Evolutionary conservation across 2,888 invertebrate species (phyloP).

Genomic region (Troilus luridus): DNA sequence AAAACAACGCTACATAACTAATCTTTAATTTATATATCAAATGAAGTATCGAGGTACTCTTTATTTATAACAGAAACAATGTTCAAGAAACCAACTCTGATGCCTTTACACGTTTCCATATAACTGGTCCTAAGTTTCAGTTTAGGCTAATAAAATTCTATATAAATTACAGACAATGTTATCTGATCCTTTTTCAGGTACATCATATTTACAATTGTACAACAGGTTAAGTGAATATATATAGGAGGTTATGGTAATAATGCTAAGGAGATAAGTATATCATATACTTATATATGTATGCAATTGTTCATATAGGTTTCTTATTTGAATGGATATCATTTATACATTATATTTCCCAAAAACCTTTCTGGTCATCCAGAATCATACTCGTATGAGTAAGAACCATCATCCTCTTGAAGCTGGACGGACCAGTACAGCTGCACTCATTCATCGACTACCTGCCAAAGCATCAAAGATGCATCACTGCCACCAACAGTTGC

Average conservation of each 20-base stretch:
- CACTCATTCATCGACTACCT: slow-evolving; percentile 82
- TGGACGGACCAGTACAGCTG: slow-evolving; percentile 52
- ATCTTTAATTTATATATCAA: neutral
- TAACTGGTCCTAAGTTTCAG: neutral
- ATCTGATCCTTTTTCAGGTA: slow-evolving; percentile 26
- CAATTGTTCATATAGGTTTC: neutral
- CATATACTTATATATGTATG: neutral
- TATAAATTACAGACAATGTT: neutral
- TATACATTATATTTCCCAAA: neutral
- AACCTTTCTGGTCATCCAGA: slow-evolving; percentile 54
- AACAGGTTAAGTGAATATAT: neutral
- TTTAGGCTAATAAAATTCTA: neutral
- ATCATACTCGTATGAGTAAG: slow-evolving; percentile 15
- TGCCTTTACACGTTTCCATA: neutral
- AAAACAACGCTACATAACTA: neutral
- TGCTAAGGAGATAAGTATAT: too few relatives aligned
- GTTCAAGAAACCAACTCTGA: neutral
- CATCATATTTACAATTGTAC: slow-evolving; percentile 44
- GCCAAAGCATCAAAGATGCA: slow-evolving; percentile 93
- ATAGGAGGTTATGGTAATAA: neutral
- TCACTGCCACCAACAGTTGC: slow-evolving; percentile 90
- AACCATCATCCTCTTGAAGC: slow-evolving; percentile 65
- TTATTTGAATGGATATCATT: neutral
- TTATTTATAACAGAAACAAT: neutral
- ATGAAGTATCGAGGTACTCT: neutral